phyloP scores from a whole-genome alignment of 2,797 vertebrate species.

The Fringilla coelebs region DNA sequence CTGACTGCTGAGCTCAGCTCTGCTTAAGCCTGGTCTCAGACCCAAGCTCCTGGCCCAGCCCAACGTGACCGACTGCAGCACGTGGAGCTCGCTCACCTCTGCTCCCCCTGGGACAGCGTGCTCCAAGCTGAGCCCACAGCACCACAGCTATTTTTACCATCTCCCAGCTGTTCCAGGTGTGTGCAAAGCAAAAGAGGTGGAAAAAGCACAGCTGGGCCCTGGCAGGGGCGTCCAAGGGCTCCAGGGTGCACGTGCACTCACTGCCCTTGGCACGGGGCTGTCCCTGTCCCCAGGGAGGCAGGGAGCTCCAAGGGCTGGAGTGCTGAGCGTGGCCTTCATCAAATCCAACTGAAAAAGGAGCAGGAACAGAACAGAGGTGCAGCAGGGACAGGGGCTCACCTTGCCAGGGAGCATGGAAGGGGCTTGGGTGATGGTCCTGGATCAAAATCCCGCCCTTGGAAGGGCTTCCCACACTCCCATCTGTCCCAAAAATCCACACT shows the following conservation, averaged over 20 bases:
- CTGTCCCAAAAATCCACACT: neutral
- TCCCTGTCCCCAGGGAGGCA: neutral
- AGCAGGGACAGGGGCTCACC: neutral
- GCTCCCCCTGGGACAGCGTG: neutral
- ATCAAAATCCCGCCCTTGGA: neutral
- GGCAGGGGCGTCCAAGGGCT: neutral
- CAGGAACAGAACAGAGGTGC: neutral
- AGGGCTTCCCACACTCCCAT: fast-evolving
- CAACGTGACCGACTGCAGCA: fast-evolving
- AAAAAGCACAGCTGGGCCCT: constrained; percentile 7
- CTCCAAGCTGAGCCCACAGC: neutral
- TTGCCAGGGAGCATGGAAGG: fast-evolving
- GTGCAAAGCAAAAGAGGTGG: neutral
- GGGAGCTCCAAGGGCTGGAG: neutral
- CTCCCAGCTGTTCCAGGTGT: neutral
- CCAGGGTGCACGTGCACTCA: fast-evolving
- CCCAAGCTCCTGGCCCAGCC: neutral
- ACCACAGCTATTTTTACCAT: neutral
- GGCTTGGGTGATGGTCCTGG: fast-evolving
- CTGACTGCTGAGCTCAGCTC: neutral
- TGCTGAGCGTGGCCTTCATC: fast-evolving
- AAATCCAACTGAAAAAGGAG: neutral
- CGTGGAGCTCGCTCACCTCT: neutral
- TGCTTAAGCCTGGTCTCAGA: neutral
- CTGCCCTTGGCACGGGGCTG: fast-evolving